A percentile compares a stretch with the other conserved stretches of the same genome.
Evolutionary conservation across 2,797 vertebrate genomes (phyloP).

Genomic region (Limnodromus scolopaceus): DNA sequence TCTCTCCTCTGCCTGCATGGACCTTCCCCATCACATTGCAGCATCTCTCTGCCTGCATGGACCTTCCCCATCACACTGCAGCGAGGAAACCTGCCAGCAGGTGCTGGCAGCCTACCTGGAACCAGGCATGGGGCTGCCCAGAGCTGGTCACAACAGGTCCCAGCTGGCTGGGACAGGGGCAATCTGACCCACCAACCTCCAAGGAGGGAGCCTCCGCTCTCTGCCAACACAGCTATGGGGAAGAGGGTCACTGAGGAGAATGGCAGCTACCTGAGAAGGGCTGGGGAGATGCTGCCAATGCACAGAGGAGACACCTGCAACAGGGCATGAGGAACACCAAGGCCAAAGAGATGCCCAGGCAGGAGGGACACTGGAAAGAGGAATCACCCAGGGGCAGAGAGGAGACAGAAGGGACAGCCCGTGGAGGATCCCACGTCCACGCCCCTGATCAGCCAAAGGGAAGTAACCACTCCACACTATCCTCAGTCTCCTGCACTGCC

Average conservation of each 20-base stretch:
- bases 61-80: no score
- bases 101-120: fast-evolving
- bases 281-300: background rate
- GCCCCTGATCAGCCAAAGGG: background rate
- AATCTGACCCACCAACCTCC: background rate
- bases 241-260: no score
- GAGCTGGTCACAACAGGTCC: fast-evolving
- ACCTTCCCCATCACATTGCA: background rate
- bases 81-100: background rate
- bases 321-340: fast-evolving
- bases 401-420: background rate
- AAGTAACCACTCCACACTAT: fast-evolving
- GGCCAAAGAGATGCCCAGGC: no score
- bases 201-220: background rate
- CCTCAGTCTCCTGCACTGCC: background rate
- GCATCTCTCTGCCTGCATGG: no score
- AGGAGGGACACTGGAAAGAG: background rate
- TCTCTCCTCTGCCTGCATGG: no score
- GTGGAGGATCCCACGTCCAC: fast-evolving
- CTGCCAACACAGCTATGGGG: fast-evolving
- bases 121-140: fast-evolving
- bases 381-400: fast-evolving
- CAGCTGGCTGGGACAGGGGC: background rate
- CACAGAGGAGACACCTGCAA: fast-evolving
- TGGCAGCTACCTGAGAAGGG: no score